Base-by-base conservation (phyloP, 2,888 invertebrate genomes). In the Acanthopleura granulata region DNA sequence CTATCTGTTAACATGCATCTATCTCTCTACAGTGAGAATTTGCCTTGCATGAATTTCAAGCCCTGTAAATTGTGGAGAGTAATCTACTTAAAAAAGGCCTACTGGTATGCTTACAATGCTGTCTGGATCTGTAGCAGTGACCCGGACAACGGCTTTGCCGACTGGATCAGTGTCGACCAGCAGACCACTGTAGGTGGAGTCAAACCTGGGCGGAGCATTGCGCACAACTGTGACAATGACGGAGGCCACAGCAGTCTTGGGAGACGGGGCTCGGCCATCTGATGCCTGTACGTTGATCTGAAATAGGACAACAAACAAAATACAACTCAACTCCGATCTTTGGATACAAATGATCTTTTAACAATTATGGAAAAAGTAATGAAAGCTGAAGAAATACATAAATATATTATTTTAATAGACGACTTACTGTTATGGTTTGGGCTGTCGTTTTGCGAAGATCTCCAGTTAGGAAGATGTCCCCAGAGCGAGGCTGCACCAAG, bases 401-500 rank as follows among this genome's bases (percentile, higher is more conserved):
- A 40, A 40, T 6, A 3, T 9, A 40, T 6, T 9, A 40, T 3
- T 3, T 40, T 40, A 9, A 9, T 40, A 3, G 12, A 51, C 18
- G 18, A 66, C 22, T 66, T 66, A 66, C 66, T 15, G 66, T 66
- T 22, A 66, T 25, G 6, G 27, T 16, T 22, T 1, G 66, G 22
- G 25, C 12, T 22, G 18, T 3, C 1, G 22, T 66, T 22, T 22
- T 27, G 66, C 74, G 72, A 4, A 87, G 80, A 27, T 76, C 72
- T 73, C 77, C 81, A 61, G 85, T 80, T 16, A 88, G 77, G 27
- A 77, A 84, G 74, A 87, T 70, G n/a, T 94, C 92, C 0, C 97
- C 97, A 0, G 94, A 93, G 82, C 93, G 93, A 0, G 95, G 93
- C 81, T 96, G 95, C 72, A 97, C 95, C 76, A 94, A 93, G 90